Conservation (phyloP, 2,113 vertebrate genomes). For the Semicossyphus pulcher region DNA sequence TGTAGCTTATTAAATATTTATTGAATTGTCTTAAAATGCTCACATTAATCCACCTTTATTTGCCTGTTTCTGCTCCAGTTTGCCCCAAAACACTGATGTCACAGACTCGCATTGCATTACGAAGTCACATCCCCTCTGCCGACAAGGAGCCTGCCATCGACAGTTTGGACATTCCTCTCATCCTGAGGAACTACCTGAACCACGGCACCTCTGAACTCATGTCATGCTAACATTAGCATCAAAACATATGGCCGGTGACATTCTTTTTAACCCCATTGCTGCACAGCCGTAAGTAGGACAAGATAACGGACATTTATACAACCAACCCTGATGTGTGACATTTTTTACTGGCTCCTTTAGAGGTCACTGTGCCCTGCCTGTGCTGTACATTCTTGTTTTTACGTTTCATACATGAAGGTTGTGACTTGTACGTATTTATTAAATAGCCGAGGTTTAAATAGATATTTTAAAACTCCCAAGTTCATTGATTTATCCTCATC, state of each 20-base stretch:
- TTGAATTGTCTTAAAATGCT: background rate
- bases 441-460: background rate
- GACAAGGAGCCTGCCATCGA: constrained; percentile 69
- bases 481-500: background rate
- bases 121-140: constrained; percentile 77
- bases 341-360: background rate
- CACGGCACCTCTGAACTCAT: constrained; percentile 74
- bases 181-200: constrained; percentile 89
- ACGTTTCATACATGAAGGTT: background rate
- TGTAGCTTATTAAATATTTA: too few relatives aligned
- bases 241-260: background rate
- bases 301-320: background rate
- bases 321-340: background rate
- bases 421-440: constrained; percentile 8
- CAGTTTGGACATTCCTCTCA: constrained; percentile 85
- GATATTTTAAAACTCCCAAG: background rate
- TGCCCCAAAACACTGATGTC: constrained; percentile 92
- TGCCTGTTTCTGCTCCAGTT: constrained; percentile 76
- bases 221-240: constrained; percentile 1
- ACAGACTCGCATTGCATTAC: constrained; percentile 86
- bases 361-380: background rate
- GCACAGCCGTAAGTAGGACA: background rate
- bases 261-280: background rate
- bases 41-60: constrained; percentile 1
- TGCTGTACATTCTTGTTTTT: constrained; percentile 4